Conservation (phyloP, 1,140 invertebrate species). For the Doryteuthis pealeii region DNA sequence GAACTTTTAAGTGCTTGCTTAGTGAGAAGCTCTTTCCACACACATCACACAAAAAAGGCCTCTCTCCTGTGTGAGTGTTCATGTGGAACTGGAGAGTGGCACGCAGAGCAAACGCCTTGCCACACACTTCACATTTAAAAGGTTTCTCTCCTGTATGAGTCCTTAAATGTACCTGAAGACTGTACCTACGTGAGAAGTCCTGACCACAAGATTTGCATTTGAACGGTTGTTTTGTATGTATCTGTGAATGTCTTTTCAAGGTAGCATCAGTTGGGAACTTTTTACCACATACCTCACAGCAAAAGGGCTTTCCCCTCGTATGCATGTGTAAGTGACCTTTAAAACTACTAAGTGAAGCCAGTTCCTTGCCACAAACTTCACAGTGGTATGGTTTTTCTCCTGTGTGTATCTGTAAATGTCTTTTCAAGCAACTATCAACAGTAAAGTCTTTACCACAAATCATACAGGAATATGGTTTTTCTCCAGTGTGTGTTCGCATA, state of each 20-base stretch:
- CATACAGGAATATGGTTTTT: slow-evolving; percentile 58
- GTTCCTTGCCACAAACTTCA: neutral
- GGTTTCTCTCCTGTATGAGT: slow-evolving; percentile 32
- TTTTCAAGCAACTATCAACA: neutral
- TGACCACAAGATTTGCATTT: neutral
- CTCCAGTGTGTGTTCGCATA: slow-evolving; percentile 51
- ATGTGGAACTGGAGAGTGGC: slow-evolving; percentile 71
- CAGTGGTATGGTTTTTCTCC: neutral
- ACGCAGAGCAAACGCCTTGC: slow-evolving; percentile 59
- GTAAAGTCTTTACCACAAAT: slow-evolving; percentile 24
- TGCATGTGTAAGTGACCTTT: neutral
- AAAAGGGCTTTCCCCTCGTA: neutral
- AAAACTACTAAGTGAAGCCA: neutral
- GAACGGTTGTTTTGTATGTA: neutral
- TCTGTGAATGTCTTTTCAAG: neutral
- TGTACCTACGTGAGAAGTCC: neutral
- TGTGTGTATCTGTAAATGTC: neutral
- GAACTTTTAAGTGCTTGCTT: slow-evolving; percentile 87
- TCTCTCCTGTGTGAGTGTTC: slow-evolving; percentile 63
- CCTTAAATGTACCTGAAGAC: slow-evolving; percentile 18
- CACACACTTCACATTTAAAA: slow-evolving; percentile 67
- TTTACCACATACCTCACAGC: neutral
- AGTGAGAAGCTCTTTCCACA: slow-evolving; percentile 82
- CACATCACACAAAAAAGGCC: slow-evolving; percentile 72
- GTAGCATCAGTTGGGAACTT: neutral